phyloP scores from a whole-genome alignment of 64 coral and sea anemone genomes.

The Montipora efflorescens region DNA sequence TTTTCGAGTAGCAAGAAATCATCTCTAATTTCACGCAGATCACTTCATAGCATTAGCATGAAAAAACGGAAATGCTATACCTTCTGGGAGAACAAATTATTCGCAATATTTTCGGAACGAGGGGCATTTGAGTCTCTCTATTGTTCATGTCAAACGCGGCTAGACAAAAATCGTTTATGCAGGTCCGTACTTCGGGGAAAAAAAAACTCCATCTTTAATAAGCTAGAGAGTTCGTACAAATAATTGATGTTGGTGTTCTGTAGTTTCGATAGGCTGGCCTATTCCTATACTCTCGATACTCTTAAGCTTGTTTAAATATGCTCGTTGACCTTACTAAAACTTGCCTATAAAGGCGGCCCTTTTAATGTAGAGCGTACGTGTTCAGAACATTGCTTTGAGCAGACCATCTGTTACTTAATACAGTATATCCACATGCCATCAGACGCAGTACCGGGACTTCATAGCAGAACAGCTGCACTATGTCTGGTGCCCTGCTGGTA shows the following conservation, averaged over 20 bases:
- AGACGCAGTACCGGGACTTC: conserved; percentile 7
- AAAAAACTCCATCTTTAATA: background rate
- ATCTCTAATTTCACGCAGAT: background rate
- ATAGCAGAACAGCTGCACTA: background rate
- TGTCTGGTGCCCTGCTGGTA: conserved; percentile 17
- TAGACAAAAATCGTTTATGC: background rate
- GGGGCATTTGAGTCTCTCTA: background rate
- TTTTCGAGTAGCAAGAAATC: background rate
- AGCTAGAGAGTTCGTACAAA: too few relatives aligned
- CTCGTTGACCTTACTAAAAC: too few relatives aligned
- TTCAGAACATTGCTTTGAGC: background rate
- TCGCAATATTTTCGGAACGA: background rate
- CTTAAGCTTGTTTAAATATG: too few relatives aligned
- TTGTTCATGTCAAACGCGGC: background rate
- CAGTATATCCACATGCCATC: conserved; percentile 12
- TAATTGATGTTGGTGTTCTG: too few relatives aligned
- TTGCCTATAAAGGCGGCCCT: too few relatives aligned
- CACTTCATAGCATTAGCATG: too few relatives aligned
- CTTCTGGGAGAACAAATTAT: background rate
- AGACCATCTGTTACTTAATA: background rate
- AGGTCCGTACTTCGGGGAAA: background rate
- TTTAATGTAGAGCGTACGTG: background rate
- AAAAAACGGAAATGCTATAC: background rate
- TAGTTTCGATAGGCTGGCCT: too few relatives aligned
- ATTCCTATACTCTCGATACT: too few relatives aligned